Conservation (phyloP, 2,797 vertebrate species). For the Remorina albescens region DNA sequence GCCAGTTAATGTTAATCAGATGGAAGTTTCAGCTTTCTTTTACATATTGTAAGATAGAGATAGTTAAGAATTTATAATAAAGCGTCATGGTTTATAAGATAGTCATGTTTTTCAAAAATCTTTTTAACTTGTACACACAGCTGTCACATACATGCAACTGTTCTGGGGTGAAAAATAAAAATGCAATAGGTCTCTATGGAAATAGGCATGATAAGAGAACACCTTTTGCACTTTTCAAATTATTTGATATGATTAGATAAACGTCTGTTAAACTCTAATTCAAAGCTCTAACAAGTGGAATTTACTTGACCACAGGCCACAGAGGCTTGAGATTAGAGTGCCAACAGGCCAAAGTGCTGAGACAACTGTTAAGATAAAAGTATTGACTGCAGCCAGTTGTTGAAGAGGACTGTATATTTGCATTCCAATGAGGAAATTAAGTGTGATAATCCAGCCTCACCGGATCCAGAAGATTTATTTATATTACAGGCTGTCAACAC, state of each 20-base stretch:
- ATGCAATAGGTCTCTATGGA: no score
- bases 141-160: no score
- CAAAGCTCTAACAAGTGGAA: neutral
- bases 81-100: neutral
- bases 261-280: neutral
- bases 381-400: neutral
- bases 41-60: neutral
- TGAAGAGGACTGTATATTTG: neutral
- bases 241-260: neutral
- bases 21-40: neutral
- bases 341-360: neutral
- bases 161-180: no score
- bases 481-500: neutral
- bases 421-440: neutral
- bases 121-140: no score
- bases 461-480: neutral
- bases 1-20: neutral
- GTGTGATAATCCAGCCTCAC: neutral
- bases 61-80: neutral
- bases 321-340: neutral
- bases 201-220: neutral
- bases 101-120: neutral
- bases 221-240: no score
- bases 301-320: neutral
- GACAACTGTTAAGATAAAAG: neutral